Conservation (phyloP, 2,113 vertebrate species). For the Bufo bufo region DNA sequence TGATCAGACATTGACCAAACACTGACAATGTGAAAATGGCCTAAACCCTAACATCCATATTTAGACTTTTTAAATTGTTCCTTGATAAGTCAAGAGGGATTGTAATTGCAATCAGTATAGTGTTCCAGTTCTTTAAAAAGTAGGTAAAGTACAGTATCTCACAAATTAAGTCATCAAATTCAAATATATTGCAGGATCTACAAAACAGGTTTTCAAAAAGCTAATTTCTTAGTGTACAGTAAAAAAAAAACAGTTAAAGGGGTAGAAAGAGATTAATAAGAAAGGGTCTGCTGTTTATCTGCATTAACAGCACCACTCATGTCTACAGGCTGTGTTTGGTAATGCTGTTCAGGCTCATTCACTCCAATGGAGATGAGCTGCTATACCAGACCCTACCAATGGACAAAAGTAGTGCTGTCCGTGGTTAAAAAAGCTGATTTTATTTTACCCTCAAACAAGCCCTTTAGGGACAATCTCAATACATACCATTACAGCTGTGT, state of each 20-base stretch:
- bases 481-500: neutral
- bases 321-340: neutral
- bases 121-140: too few relatives aligned
- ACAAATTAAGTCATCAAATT: neutral
- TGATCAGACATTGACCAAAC: too few relatives aligned
- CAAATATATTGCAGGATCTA: neutral
- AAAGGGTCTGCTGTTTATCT: neutral
- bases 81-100: too few relatives aligned
- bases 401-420: neutral
- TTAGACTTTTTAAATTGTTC: too few relatives aligned
- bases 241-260: neutral
- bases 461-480: neutral
- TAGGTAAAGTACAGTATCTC: too few relatives aligned
- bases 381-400: neutral
- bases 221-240: neutral
- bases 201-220: too few relatives aligned
- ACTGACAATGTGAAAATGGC: too few relatives aligned
- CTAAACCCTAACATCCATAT: too few relatives aligned
- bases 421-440: too few relatives aligned
- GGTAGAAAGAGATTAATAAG: neutral
- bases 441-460: neutral
- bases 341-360: neutral
- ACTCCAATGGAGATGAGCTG: neutral
- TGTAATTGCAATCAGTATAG: too few relatives aligned
- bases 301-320: neutral